Percentiles rank a stretch among this genome's conserved stretches.
phyloP scores from a whole-genome alignment of 2,113 vertebrate genomes.

The Chlorodrepanis virens region DNA sequence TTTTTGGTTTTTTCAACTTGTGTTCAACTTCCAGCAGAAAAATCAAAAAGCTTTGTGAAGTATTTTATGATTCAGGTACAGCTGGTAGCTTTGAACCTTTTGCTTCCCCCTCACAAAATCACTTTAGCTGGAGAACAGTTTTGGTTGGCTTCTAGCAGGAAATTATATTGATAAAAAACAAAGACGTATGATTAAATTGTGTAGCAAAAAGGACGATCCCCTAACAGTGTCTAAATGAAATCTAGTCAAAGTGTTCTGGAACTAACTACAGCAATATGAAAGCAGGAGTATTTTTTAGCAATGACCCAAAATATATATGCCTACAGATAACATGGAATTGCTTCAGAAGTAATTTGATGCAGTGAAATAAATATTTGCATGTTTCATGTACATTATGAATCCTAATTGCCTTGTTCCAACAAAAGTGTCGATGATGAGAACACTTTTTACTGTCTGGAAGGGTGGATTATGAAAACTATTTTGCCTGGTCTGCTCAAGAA shows the following conservation, averaged over 20 bases:
- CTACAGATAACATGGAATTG: neutral
- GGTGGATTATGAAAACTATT: neutral
- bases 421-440: neutral
- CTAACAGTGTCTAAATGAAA: neutral
- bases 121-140: neutral
- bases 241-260: neutral
- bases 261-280: neutral
- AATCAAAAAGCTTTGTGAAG: neutral
- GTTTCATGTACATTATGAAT: neutral
- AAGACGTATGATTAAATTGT: neutral
- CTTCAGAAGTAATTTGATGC: neutral
- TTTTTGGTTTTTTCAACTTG: neutral
- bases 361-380: neutral
- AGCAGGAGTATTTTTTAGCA: neutral
- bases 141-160: neutral
- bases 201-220: neutral
- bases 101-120: neutral
- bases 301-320: neutral
- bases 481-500: neutral
- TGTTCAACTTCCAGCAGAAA: neutral
- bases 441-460: neutral
- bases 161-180: neutral
- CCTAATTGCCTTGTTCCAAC: neutral
- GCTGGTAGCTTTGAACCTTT: neutral
- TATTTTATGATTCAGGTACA: neutral